Base-by-base conservation (phyloP, 2,113 vertebrate species). In the Amazona vittata region DNA sequence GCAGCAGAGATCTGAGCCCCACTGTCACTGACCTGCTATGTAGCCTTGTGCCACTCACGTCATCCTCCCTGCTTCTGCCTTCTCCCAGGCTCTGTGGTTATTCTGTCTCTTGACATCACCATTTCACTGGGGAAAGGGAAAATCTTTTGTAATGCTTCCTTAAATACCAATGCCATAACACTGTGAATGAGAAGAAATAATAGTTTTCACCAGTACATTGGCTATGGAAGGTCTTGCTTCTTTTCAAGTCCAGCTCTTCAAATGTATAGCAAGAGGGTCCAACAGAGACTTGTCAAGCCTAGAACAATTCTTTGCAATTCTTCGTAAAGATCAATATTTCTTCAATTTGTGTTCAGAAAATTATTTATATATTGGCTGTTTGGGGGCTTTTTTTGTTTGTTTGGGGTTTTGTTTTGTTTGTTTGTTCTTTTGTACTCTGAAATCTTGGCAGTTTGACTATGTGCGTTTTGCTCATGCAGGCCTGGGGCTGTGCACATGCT, bases 1-100 rank as follows among this genome's bases (percentile, higher is more conserved):
- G 29, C 13, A 15, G 28, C 0, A 3, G 35, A 20, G 44, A 46
- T 53, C 39, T 57, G 44, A 0, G 0, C 6, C 25, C 15, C 41
- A 69, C 52, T 0, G 0, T 19, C 5, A 0, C n/a, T 50, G 77
- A 73, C 35, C 68, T 78, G 63, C 59, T 33, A 17, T 4, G 35
- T 5, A 46, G 37, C 52, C 14, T 76, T 41, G 31, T 63, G 76
- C n/a, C 65, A 17, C 20, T 41, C 64, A 26, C 1, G 0, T 44
- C 73, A 2, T 11, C 25, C 20, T 62, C 52, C 37, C 28, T 64
- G n/a, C 39, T 53, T 18, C 5, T 10, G 31, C 8, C 44, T 89
- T 22, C 57, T 55, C 46, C 68, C 74, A 22, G 4, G 43, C 12
- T 53, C 62, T 52, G 33, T 37, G 14, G 20, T 41, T 71, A 35